These are phyloP conservation scores for Panorpa germanica DNA, from an alignment of 2,888 invertebrate genomes.

Conservation along the genomic window DNA sequence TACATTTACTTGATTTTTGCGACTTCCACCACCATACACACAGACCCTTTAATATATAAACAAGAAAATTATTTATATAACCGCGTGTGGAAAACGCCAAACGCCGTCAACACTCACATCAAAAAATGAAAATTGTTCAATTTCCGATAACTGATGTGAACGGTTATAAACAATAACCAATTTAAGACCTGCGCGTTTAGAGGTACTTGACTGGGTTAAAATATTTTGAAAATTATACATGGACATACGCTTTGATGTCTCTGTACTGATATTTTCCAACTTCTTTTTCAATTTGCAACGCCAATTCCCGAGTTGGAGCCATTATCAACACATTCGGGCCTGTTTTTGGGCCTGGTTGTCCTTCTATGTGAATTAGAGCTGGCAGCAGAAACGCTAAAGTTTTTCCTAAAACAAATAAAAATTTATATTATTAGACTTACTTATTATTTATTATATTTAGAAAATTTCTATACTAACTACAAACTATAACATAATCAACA, in stretches of 20 bases:
- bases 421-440: slow-evolving; percentile 7
- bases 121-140: slow-evolving; percentile 4
- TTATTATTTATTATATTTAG: neutral
- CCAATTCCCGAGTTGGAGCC: slow-evolving; percentile 86
- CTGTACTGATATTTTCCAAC: slow-evolving; percentile 75
- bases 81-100: no score
- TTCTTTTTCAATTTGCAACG: slow-evolving; percentile 83
- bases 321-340: slow-evolving; percentile 79
- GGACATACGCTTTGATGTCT: slow-evolving; percentile 59
- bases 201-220: no score
- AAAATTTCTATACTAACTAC: neutral
- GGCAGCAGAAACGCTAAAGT: slow-evolving; percentile 87
- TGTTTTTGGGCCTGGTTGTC: slow-evolving; percentile 49
- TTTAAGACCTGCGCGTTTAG: slow-evolving; percentile 5
- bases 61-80: slow-evolving; percentile 6
- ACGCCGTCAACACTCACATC: no score
- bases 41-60: slow-evolving; percentile 40
- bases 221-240: neutral
- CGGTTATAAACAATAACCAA: slow-evolving; percentile 3
- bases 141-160: neutral
- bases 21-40: slow-evolving; percentile 77
- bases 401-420: slow-evolving; percentile 65
- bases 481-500: slow-evolving; percentile 1
- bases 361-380: slow-evolving; percentile 82
- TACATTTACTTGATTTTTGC: slow-evolving; percentile 56